Percentiles rank a stretch among this genome's conserved stretches.
Evolutionary conservation across 2,888 invertebrate genomes (phyloP).

Genomic region (Scaptomyza reducta): DNA sequence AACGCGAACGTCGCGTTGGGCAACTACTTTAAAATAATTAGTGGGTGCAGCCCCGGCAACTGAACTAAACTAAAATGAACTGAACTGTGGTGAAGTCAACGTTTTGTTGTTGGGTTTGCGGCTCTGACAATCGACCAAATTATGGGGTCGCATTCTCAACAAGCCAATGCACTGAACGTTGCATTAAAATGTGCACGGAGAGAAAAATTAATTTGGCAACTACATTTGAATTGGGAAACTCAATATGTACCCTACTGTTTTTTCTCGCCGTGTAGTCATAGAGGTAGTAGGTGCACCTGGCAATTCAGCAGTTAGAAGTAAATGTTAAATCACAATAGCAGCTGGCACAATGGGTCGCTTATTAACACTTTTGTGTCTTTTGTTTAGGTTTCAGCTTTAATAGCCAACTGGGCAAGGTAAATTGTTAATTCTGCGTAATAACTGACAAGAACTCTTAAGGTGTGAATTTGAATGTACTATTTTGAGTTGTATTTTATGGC

Average conservation of each 20-base stretch:
- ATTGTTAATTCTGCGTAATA: constrained; percentile 15
- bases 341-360: constrained; percentile 63
- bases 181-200: neutral
- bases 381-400: neutral
- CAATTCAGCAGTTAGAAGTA: constrained; percentile 13
- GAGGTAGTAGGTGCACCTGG: constrained; percentile 29
- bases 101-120: constrained; percentile 39
- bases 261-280: neutral
- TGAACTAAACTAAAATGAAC: neutral
- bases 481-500: constrained; percentile 15
- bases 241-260: neutral
- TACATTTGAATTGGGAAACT: too few species aligned
- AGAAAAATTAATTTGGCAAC: neutral
- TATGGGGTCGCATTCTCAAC: constrained; percentile 61
- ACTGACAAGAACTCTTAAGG: constrained; percentile 16
- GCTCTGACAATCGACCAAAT: constrained; percentile 70
- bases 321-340: constrained; percentile 56
- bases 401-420: constrained; percentile 1
- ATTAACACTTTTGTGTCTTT: constrained; percentile 54
- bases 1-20: constrained; percentile 63
- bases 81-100: constrained; percentile 25
- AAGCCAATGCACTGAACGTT: constrained; percentile 23
- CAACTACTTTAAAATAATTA: constrained; percentile 78
- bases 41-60: constrained; percentile 68
- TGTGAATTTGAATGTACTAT: constrained; percentile 23